A percentile compares a stretch with the other conserved stretches of the same genome.
These are phyloP conservation scores for Perizoma flavofasciatum DNA, from an alignment of 2,888 invertebrate genomes.

Conservation along the genomic window DNA sequence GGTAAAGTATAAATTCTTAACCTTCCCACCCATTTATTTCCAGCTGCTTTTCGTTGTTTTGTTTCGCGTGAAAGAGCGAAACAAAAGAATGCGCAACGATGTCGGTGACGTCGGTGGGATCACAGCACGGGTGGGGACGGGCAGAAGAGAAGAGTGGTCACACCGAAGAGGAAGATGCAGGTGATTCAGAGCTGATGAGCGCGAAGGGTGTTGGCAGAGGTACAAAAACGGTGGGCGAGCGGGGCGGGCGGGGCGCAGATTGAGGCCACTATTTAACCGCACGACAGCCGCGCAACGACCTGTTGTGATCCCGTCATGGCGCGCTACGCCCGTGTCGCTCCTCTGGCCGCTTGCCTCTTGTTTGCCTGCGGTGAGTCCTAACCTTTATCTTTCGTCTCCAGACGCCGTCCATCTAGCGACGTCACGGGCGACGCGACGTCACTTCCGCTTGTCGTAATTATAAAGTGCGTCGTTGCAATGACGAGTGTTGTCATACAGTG, in stretches of 20 bases:
- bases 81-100: conserved; percentile 2
- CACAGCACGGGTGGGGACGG: conserved; percentile 11
- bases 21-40: conserved; percentile 3
- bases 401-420: conserved; percentile 76
- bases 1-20: no score
- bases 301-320: conserved; percentile 85
- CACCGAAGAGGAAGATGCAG: conserved; percentile 53
- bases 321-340: conserved; percentile 83
- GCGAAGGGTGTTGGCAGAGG: conserved; percentile 78
- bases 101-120: neutral
- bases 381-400: conserved; percentile 78
- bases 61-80: conserved; percentile 9
- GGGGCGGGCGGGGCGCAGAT: conserved; percentile 81
- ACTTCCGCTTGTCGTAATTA: conserved; percentile 59
- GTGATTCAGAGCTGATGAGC: conserved; percentile 76
- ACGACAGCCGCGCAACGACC: conserved; percentile 81
- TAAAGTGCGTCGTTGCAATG: conserved; percentile 59
- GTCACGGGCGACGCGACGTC: conserved; percentile 70
- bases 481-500: conserved; percentile 70
- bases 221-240: conserved; percentile 79
- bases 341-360: conserved; percentile 83
- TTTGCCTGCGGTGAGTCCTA: conserved; percentile 84
- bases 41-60: neutral
- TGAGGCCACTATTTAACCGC: conserved; percentile 84
- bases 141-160: conserved; percentile 21